Percentiles rank a stretch among this genome's conserved stretches.
These are phyloP conservation scores for Tenualosa thibaudeaui DNA, from an alignment of 2,797 vertebrate genomes.

Conservation along the genomic window DNA sequence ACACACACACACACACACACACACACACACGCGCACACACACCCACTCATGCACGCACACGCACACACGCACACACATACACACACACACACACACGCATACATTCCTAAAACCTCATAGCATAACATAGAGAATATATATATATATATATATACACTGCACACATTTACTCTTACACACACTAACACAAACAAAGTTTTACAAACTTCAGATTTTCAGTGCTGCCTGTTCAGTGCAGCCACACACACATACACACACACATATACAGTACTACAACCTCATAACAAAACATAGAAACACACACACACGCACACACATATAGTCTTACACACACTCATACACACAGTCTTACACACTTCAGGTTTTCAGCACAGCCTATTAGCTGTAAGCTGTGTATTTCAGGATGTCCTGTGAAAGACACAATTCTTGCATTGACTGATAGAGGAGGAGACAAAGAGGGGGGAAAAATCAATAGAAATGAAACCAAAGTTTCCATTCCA, in stretches of 20 bases:
- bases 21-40: not conserved
- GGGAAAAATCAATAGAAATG: not conserved
- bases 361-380: not conserved
- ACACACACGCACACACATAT: not conserved
- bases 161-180: no score
- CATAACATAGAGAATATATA: no score
- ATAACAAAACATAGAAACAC: not conserved
- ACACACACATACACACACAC: not conserved
- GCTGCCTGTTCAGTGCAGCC: no score
- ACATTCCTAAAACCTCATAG: not conserved
- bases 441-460: not conserved
- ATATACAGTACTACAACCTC: not conserved
- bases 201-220: no score
- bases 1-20: not conserved
- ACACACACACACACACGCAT: not conserved
- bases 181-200: no score
- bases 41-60: conserved; percentile 19
- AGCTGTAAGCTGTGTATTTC: not conserved
- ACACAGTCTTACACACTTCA: not conserved
- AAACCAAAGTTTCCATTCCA: not conserved
- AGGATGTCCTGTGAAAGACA: not conserved
- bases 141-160: no score
- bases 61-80: not conserved
- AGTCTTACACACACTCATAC: not conserved
- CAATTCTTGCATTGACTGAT: not conserved